These are phyloP conservation scores for Isoperla grammatica DNA, from an alignment of 2,888 invertebrate genomes.

Conservation along the genomic window DNA sequence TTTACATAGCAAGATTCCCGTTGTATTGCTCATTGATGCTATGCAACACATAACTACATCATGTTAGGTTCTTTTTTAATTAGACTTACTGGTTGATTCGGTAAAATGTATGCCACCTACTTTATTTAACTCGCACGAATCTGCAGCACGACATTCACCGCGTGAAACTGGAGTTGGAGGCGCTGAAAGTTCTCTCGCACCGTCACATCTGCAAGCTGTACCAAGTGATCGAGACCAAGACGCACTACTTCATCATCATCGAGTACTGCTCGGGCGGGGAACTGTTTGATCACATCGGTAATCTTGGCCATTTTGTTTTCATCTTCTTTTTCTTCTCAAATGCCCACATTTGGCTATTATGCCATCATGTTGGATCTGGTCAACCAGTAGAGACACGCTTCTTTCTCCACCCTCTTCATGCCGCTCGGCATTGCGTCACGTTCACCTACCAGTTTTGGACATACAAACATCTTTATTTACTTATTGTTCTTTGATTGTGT, in stretches of 20 bases:
- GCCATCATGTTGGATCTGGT: too few species aligned
- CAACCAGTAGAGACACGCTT: too few species aligned
- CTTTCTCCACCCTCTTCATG: too few species aligned
- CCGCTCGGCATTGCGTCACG: too few species aligned
- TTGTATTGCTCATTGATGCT: too few species aligned
- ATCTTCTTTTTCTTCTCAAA: too few species aligned
- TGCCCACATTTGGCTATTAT: too few species aligned
- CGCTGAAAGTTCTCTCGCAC: conserved; percentile 63
- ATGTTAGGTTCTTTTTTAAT: background rate
- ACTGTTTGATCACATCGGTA: conserved; percentile 73
- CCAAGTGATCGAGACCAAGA: conserved; percentile 70
- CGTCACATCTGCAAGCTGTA: conserved; percentile 71
- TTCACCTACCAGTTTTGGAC: conserved; percentile 10
- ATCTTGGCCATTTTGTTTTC: too few species aligned
- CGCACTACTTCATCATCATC: conserved; percentile 69
- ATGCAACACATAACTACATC: too few species aligned
- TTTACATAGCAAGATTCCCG: too few species aligned
- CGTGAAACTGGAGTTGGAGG: conserved; percentile 66
- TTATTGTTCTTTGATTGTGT: background rate
- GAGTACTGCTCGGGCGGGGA: conserved; percentile 82
- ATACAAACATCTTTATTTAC: background rate
- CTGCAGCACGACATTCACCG: conserved; percentile 64
- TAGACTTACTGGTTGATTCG: background rate
- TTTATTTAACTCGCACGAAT: conserved; percentile 15
- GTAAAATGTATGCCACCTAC: background rate